phyloP scores from a whole-genome alignment of 1,140 invertebrate species.

The Euwallacea fornicatus region DNA sequence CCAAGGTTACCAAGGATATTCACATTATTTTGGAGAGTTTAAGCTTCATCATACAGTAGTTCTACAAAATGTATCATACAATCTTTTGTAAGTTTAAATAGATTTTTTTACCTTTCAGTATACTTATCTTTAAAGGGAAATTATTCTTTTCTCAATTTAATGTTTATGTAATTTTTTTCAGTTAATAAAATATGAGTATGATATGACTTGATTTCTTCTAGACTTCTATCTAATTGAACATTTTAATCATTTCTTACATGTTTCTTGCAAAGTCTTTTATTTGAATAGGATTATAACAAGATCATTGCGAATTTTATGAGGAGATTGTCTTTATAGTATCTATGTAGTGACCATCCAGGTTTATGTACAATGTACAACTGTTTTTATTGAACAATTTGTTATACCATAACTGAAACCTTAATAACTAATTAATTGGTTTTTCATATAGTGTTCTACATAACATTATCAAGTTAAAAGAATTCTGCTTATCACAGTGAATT shows the following conservation, averaged over 20 bases:
- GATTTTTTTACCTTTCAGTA: constrained; percentile 16
- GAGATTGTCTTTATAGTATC: no score
- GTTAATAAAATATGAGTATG: not conserved
- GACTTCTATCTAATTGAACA: no score
- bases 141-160: constrained; percentile 3
- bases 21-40: no score
- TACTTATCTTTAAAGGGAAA: not conserved
- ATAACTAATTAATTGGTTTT: not conserved
- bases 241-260: no score
- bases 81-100: constrained; percentile 8
- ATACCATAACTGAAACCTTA: not conserved
- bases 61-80: not conserved
- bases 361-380: not conserved
- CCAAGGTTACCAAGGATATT: no score
- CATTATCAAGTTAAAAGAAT: not conserved
- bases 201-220: not conserved
- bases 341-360: not conserved
- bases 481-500: constrained; percentile 20
- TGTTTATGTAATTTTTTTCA: constrained; percentile 5
- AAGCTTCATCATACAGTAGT: not conserved
- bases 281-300: no score
- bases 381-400: not conserved
- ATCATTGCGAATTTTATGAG: no score
- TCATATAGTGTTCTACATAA: not conserved
- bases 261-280: no score